Percentiles rank a stretch among this genome's conserved stretches.
Evolutionary conservation across 2,888 invertebrate genomes (phyloP).

Genomic region (Rutpela maculata): DNA sequence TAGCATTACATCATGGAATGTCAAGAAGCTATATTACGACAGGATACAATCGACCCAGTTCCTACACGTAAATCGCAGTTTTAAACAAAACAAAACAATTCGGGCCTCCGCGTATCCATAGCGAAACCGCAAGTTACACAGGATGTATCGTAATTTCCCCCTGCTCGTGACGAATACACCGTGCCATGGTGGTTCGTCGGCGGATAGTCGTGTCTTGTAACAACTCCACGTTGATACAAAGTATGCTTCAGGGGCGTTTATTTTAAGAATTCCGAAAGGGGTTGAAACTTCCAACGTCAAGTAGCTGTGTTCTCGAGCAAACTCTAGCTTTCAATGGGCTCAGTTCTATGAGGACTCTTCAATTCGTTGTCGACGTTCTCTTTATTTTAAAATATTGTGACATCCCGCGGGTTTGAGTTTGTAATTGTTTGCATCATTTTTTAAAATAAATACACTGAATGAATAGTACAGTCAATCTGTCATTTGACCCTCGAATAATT

Average conservation of each 20-base stretch:
- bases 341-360: not conserved
- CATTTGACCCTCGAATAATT: no score
- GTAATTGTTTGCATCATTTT: no score
- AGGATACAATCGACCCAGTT: not conserved
- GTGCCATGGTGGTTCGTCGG: conserved; percentile 5
- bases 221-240: not conserved
- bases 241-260: not conserved
- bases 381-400: not conserved
- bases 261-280: not conserved
- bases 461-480: no score
- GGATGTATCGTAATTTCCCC: conserved; percentile 27
- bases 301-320: not conserved
- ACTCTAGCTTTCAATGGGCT: not conserved
- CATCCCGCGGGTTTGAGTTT: no score
- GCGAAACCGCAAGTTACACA: conserved; percentile 17
- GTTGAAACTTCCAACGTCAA: not conserved
- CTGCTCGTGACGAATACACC: conserved; percentile 21
- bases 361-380: not conserved
- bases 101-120: not conserved
- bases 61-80: not conserved
- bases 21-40: not conserved
- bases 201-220: conserved; percentile 7
- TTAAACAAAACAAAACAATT: conserved; percentile 3
- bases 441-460: no score
- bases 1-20: no score